Conservation (phyloP, 2,797 vertebrate species). For the Halcyon smyrnensis region DNA sequence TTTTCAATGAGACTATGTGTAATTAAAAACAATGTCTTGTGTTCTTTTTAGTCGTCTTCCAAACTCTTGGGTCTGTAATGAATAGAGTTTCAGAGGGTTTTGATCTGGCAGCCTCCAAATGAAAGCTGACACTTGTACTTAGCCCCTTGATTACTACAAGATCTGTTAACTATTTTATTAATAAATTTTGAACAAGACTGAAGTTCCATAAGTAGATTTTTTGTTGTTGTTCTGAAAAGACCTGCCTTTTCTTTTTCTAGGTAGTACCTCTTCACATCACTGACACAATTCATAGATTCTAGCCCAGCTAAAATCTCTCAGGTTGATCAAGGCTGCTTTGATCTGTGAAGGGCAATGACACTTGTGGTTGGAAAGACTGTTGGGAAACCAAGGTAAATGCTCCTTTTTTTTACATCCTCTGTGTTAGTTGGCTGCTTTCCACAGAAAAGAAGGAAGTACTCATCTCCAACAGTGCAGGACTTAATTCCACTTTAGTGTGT, state of each 20-base stretch:
- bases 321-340: not conserved
- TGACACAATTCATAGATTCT: not conserved
- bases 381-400: not conserved
- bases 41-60: not conserved
- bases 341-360: not conserved
- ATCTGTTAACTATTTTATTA: not conserved
- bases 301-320: not conserved
- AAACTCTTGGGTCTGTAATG: not conserved
- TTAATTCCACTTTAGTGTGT: not conserved
- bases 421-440: not conserved
- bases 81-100: not conserved
- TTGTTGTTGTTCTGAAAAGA: not conserved
- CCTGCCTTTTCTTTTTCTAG: not conserved
- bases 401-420: not conserved
- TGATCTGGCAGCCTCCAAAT: not conserved
- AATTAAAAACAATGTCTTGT: not conserved
- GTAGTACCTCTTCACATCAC: not conserved
- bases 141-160: not conserved
- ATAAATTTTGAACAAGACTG: not conserved
- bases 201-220: not conserved
- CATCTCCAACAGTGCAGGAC: not conserved
- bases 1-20: not conserved
- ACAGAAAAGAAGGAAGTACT: not conserved
- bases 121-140: not conserved
- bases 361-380: not conserved